Evolutionary conservation across 2,888 invertebrate genomes (phyloP).

Genomic region (Tipula lateralis): DNA sequence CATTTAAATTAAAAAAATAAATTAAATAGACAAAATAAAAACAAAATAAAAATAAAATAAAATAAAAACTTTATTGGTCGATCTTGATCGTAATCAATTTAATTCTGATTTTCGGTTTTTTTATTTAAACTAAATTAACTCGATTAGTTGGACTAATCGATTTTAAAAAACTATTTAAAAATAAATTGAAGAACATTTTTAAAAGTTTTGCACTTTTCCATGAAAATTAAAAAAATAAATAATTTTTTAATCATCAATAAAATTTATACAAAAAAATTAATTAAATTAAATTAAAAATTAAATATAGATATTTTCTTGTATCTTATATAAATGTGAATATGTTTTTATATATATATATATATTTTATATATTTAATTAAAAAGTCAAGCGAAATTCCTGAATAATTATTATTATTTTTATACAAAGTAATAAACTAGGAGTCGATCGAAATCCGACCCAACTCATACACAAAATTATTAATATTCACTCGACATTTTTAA

Average conservation of each 20-base stretch:
- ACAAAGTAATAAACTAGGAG: not conserved
- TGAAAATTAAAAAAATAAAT: not conserved
- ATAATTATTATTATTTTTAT: not conserved
- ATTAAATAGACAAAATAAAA: conserved; percentile 25
- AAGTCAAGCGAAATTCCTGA: not conserved
- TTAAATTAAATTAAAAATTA: conserved; percentile 5
- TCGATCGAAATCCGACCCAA: not conserved
- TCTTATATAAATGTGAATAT: not conserved
- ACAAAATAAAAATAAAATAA: not conserved
- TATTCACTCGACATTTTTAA: conserved; percentile 11
- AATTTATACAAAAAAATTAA: not conserved
- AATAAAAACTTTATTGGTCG: not conserved
- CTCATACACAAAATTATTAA: not conserved
- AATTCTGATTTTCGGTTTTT: not conserved
- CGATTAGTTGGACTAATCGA: not conserved
- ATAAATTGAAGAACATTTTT: not conserved
- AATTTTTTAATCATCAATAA: not conserved
- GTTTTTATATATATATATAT: not conserved
- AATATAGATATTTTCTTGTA: not conserved
- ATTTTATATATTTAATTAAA: not conserved
- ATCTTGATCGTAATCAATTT: not conserved
- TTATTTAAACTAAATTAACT: not conserved
- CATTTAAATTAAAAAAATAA: conserved; percentile 31
- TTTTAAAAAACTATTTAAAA: not conserved
- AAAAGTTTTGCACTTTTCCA: conserved; percentile 2